Evolutionary conservation across 1,140 invertebrate species (phyloP), one percentile per base, ranked within the genome.

Genomic region (Drosophila persimilis): DNA sequence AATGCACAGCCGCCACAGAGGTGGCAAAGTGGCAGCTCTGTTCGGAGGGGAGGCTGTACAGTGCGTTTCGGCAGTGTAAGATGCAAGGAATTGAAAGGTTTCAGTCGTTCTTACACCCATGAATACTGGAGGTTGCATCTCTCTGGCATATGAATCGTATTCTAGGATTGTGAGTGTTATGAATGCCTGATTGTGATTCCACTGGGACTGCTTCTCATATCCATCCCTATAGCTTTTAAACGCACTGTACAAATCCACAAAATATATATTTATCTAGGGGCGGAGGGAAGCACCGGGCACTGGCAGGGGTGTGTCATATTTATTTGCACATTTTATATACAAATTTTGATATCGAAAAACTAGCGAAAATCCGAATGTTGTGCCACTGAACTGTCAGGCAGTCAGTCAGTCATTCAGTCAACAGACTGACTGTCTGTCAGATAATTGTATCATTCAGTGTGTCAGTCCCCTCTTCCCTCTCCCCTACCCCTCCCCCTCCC

Each of bases 331-430:
- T 41, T 24, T 65, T 48, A 5, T 43, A 53, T 53, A 50, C 65
- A 45, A 13, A 80, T 76, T 77, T 79, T 63, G 29, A 47, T 73
- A 66, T 67, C 41, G 58, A 43, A 73, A 41, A 61, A 51, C 75
- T 60, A 60, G 50, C 51, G 11, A 39, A 46, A 62, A 2, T 2
- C 46, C 13, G 41, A 47, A 55, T 47, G 43, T 70, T 77, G 47
- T 77, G 52, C 47, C 65, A 45, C 56, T 46, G 24, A 41, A 22
- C 55, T 41, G 44, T 35, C 59, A 24, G n/a, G 22, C 46, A 15
- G 53, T 29, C 46, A 15, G 53, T 29, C 39, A n/a, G 7, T 60
- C 35, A 43, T 20, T 29, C 35, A 35, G 60, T 5, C 20, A 20
- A 20, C 20, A 20, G 20, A 20, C 44, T 31, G 24, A 48, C 63